phyloP scores from a whole-genome alignment of 2,797 vertebrate species.

The Dendrocincla fuliginosa region DNA sequence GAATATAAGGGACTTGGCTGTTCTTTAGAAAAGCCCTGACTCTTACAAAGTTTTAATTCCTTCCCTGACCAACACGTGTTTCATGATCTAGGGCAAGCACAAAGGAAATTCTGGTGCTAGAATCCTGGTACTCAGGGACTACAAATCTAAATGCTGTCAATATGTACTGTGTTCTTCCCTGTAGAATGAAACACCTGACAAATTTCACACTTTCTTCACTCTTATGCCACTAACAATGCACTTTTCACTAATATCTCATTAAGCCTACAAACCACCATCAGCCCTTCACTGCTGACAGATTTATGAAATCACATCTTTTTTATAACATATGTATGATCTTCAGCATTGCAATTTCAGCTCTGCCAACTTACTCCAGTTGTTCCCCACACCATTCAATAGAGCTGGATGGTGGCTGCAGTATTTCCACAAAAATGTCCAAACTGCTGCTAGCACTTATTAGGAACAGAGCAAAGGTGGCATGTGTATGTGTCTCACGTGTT shows the following conservation, averaged over 20 bases:
- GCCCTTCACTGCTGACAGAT: conserved; percentile 5
- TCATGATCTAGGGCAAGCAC: background rate
- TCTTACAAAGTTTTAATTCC: background rate
- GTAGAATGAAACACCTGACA: background rate
- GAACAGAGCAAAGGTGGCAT: background rate
- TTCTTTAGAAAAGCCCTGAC: background rate
- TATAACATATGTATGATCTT: background rate
- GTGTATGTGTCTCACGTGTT: background rate
- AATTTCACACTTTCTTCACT: background rate
- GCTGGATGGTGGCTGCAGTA: background rate
- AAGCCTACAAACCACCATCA: conserved; percentile 36
- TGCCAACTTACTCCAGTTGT: background rate
- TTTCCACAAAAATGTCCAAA: background rate
- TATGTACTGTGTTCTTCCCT: background rate
- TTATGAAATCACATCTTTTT: conserved; percentile 23
- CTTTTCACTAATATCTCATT: background rate
- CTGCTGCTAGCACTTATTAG: background rate
- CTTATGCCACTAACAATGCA: background rate
- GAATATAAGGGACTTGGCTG: background rate
- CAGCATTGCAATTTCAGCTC: background rate
- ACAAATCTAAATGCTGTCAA: background rate
- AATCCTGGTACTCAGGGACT: background rate
- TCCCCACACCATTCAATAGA: background rate
- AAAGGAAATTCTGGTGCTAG: background rate
- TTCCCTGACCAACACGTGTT: background rate